Percentiles rank a stretch among this genome's conserved stretches.
These are phyloP conservation scores for Brachyhypopomus gauderio DNA, from an alignment of 2,113 vertebrate genomes.

Conservation along the genomic window DNA sequence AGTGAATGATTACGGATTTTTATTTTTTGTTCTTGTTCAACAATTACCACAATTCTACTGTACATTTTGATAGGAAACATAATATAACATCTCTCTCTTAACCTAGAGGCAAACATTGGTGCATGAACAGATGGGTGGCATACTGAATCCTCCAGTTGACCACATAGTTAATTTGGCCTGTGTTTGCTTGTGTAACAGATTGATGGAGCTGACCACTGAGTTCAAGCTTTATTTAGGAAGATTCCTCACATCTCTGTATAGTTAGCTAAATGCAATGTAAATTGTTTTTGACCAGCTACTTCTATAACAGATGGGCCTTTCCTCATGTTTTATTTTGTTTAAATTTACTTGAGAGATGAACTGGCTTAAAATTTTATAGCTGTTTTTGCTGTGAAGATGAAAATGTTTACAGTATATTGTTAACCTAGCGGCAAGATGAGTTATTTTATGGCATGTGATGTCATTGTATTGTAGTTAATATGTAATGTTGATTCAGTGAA, in stretches of 20 bases:
- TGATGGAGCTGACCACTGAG: neutral
- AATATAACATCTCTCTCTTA: too few species aligned
- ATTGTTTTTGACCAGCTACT: slow-evolving; percentile 3
- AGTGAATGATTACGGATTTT: too few species aligned
- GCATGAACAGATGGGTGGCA: too few species aligned
- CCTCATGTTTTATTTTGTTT: slow-evolving; percentile 26
- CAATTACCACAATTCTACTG: too few species aligned
- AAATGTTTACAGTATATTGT: slow-evolving; percentile 30
- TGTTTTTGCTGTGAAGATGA: slow-evolving; percentile 39
- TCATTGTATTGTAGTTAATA: neutral
- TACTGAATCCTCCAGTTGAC: too few species aligned
- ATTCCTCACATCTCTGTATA: neutral
- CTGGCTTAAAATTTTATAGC: neutral
- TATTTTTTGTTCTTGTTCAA: too few species aligned
- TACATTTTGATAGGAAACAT: too few species aligned
- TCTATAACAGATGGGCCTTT: slow-evolving; percentile 35
- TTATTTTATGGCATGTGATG: slow-evolving; percentile 4
- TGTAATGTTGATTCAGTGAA: neutral
- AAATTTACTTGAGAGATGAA: slow-evolving; percentile 27
- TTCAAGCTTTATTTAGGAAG: neutral
- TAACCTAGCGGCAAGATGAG: slow-evolving; percentile 25
- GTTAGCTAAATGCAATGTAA: slow-evolving; percentile 12
- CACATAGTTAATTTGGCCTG: neutral
- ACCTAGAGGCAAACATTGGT: too few species aligned
- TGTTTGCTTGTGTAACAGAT: neutral